A percentile compares a stretch with the other conserved stretches of the same genome.
Evolutionary conservation across 2,797 vertebrate species (phyloP).

Genomic region (Etheostoma nigrum): DNA sequence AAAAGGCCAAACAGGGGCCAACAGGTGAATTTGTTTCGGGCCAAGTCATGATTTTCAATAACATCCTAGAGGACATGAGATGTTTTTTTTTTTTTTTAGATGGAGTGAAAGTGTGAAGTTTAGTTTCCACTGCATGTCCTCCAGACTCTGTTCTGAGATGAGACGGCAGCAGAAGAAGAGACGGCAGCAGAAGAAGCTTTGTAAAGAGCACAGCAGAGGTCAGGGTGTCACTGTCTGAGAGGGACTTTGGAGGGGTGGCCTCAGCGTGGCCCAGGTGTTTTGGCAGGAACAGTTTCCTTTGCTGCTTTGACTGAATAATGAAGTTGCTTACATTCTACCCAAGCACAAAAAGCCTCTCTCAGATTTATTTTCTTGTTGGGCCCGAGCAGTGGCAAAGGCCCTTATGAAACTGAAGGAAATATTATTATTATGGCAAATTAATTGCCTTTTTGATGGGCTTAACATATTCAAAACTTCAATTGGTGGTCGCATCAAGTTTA

Average conservation of each 20-base stretch:
- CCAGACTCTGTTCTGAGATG: slow-evolving; percentile 35
- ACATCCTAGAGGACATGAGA: slow-evolving; percentile 20
- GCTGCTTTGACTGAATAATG: slow-evolving; percentile 53
- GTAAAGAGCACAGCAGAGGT: slow-evolving; percentile 42
- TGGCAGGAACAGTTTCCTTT: slow-evolving; percentile 49
- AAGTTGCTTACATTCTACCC: slow-evolving; percentile 34
- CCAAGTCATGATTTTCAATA: slow-evolving; percentile 42
- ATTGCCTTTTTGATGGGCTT: no score
- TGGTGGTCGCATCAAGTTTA: no score
- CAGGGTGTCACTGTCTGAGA: slow-evolving; percentile 49
- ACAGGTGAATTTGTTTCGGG: slow-evolving; percentile 47
- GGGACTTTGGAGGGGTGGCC: slow-evolving; percentile 11
- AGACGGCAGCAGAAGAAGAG: slow-evolving; percentile 29
- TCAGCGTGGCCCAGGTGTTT: slow-evolving; percentile 54
- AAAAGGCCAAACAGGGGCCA: slow-evolving; percentile 31
- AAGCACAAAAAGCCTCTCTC: slow-evolving; percentile 4
- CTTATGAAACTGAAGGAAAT: no score
- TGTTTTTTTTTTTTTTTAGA: not conserved
- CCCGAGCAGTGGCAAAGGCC: no score
- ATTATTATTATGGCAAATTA: no score
- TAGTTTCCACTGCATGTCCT: slow-evolving; percentile 40
- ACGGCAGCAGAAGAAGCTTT: slow-evolving; percentile 31
- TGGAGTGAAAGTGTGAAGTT: slow-evolving; percentile 14
- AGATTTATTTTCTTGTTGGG: slow-evolving; percentile 29
- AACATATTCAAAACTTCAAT: no score